Evolutionary conservation across 2,888 invertebrate genomes (phyloP), one percentile per base, ranked within the genome.

Genomic region (Neria commutata): DNA sequence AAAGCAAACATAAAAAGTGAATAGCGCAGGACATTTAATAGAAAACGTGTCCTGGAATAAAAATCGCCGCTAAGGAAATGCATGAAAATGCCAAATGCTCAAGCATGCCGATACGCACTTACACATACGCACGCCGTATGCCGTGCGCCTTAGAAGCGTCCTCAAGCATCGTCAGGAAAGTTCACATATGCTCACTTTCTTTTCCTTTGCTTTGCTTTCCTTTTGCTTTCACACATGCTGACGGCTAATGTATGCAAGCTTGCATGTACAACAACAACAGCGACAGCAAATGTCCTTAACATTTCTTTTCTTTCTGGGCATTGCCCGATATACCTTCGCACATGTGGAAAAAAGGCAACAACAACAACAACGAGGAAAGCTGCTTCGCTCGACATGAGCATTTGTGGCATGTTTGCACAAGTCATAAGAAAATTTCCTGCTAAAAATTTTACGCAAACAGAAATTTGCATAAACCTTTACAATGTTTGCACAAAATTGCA

Each of bases 21-120:
- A 42, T 21, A 19, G 17, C 42, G 21, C n/a, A 21, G 65, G 71
- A 69, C 60, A 70, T 74, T 75, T 77, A 77, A 77, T 77, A 75
- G 75, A 75, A 77, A 77, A 78, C 77, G 77, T 77, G 77, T 77
- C 74, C 72, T 62, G 67, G 77, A 76, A 77, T 77, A 78, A 77
- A 75, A 77, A 75, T 76, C 69, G 67, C 69, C 78, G 75, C 78
- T 77, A 78, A 77, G 77, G 73, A 78, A 76, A 74, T 77, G 76
- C 72, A 73, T 71, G 73, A 71, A 76, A 77, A 73, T 67, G 63
- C 67, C 63, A 60, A 49, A 42, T n/a, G n/a, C 16, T 25, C 25
- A 46, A 46, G 46, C 19, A 23, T 10, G n/a, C 11, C 3, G 16
- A 11, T n/a, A 29, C 49, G 45, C 26, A 54, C 42, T 50, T 50